Base-by-base conservation (phyloP, 1,140 invertebrate species). In the Zaprionus kolodkinae region DNA sequence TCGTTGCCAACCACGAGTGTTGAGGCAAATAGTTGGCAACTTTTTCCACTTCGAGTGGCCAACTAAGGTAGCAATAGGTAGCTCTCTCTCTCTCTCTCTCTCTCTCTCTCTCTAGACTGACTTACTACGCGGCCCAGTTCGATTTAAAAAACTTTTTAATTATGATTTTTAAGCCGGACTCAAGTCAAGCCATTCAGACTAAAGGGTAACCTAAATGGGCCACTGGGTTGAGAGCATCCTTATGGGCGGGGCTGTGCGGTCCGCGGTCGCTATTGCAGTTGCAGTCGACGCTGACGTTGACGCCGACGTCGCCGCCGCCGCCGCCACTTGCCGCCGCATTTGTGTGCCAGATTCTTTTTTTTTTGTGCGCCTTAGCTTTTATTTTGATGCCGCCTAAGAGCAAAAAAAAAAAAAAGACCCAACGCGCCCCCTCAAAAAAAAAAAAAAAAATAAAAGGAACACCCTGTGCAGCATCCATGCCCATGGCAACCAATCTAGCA, bases 121-220 rank as follows among this genome's bases (percentile, higher is more conserved):
- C 52, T 70, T 64, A 54, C 54, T 64, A 71, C 60, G 61, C 66
- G 33, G 40, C 33, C 60, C 38, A 36, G 60, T 76, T 76, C 68
- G 68, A 76, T 76, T 66, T 55, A 12, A 62, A 72, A 62, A 72
- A 66, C 36, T 76, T 76, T 76, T 72, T 76, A 72, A 76, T 76
- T 76, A 62, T 66, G 64, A 76, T 66, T 66, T 76, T 60, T 52
- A 33, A 61, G 60, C 17, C 57, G 50, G 59, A 50, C 59, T 54
- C 0, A 15, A 56, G 36, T 35, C 27, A 12, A 1, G 6, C 6
- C 30, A 17, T 12, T 54, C 33, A 50, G 62, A 7, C 17, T 35
- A 6, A 2, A 35, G 17, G 17, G 59, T 11, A 27, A 36, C 27
- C 52, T 52, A 64, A 70, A 57, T 71, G 43, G 36, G 60, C 68